Conservation (phyloP, 2,888 invertebrate genomes). For the Drosophila dives region DNA sequence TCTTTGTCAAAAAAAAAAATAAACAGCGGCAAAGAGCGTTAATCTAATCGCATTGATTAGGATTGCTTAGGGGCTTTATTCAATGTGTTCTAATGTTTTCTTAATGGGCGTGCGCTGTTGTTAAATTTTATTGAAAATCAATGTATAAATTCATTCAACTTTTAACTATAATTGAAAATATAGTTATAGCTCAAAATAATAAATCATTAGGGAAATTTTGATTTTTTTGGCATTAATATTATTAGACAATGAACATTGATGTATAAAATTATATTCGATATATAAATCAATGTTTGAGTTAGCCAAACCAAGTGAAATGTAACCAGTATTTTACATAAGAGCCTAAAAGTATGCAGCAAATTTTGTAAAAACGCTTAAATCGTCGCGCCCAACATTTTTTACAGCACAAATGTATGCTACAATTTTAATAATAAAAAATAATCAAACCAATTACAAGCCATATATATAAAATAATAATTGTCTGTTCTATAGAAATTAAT, state of each 20-base stretch:
- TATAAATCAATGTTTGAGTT: not conserved
- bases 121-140: not conserved
- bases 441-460: too few species aligned
- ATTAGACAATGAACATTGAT: not conserved
- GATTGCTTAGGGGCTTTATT: constrained; percentile 30
- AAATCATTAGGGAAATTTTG: not conserved
- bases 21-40: constrained; percentile 22
- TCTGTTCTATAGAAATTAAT: too few species aligned
- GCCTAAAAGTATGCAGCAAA: constrained; percentile 19
- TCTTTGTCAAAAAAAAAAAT: constrained; percentile 29
- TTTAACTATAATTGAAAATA: not conserved
- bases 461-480: too few species aligned
- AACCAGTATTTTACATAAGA: fast-evolving
- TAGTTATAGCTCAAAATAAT: not conserved
- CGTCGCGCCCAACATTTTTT: fast-evolving
- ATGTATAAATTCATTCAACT: not conserved
- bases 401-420: constrained; percentile 22
- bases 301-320: not conserved
- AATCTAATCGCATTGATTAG: constrained; percentile 65
- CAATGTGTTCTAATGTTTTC: not conserved
- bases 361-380: fast-evolving
- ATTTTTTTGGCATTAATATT: not conserved
- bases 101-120: too few species aligned
- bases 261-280: not conserved
- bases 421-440: too few species aligned